Evolutionary conservation across 53 echinoderm and acorn worm genomes (phyloP), one percentile per base, ranked within the genome.

Genomic region (Antedon mediterranea): DNA sequence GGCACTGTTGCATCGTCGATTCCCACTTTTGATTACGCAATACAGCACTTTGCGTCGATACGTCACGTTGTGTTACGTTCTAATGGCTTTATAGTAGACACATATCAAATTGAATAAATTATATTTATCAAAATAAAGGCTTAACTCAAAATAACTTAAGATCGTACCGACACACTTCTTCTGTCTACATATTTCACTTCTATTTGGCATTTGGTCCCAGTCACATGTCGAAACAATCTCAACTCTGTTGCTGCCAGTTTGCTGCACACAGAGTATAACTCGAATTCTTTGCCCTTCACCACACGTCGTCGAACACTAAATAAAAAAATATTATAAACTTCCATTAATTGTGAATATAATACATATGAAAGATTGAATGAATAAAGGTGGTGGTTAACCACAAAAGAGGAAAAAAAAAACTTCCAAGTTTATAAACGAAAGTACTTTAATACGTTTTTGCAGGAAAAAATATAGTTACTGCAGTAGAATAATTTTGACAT

Each of bases 291-390:
- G 75, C 14, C 93, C 93, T 26, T 72, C 81, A 31, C 89, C 89
- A 81, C 93, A 93, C 0, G 83, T 85, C 28, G 77, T 81, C 26
- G 93, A 89, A 75, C 93, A 93, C 93, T 93, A 77, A 32, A 33
- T 31, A 7, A 78, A n/a, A 30, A 28, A 74, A 33, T 72, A 78
- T 34, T n/a, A n/a, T n/a, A n/a, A 0, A n/a, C 8, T 0, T 27
- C 28, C 43, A 20, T 43, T 30, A 29, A 28, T 74, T 28, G 30
- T 20, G 0, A 30, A 0, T 30, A 74, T 18, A 27, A 18, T 18
- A 27, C 27, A n/a, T n/a, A n/a, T n/a, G n/a, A n/a, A n/a, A n/a
- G n/a, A n/a, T n/a, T n/a, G n/a, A n/a, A n/a, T n/a, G 29, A 74
- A 30, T n/a, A 28, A 74, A 30, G n/a, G 28, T n/a, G 0, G 0